Conservation (phyloP, 35 echinoderm and acorn worm genomes). For the Ophioderma brevispina region DNA sequence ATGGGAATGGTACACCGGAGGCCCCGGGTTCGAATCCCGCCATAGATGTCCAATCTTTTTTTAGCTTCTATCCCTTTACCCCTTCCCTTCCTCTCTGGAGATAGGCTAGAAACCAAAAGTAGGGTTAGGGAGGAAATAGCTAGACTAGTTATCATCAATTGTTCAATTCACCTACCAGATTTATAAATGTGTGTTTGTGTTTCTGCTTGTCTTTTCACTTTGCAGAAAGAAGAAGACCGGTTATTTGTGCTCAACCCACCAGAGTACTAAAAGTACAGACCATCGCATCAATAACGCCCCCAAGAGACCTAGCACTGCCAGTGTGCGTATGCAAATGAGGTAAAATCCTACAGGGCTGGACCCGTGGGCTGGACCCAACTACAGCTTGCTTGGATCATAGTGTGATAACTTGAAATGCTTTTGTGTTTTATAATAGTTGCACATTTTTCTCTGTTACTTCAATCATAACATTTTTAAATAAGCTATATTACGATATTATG, state of each 20-base stretch:
- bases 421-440: too few relatives aligned
- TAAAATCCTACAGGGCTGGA: too few relatives aligned
- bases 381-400: too few relatives aligned
- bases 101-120: neutral
- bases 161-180: neutral
- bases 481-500: too few relatives aligned
- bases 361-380: too few relatives aligned
- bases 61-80: neutral
- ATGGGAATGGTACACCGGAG: neutral
- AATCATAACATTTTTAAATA: too few relatives aligned
- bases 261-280: slow-evolving; percentile 51
- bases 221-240: slow-evolving; percentile 86
- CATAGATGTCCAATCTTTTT: neutral
- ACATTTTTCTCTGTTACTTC: too few relatives aligned
- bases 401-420: too few relatives aligned
- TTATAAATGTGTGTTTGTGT: neutral
- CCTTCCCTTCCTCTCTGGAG: neutral
- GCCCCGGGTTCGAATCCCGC: neutral
- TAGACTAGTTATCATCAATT: neutral
- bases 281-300: too few relatives aligned
- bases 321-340: too few relatives aligned
- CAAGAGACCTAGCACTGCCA: too few relatives aligned
- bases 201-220: slow-evolving; percentile 17
- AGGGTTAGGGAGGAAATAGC: neutral
- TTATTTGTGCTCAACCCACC: slow-evolving; percentile 90